These are phyloP conservation scores for Sarcophilus harrisii DNA, from an alignment of 2,797 vertebrate genomes.

Conservation along the genomic window DNA sequence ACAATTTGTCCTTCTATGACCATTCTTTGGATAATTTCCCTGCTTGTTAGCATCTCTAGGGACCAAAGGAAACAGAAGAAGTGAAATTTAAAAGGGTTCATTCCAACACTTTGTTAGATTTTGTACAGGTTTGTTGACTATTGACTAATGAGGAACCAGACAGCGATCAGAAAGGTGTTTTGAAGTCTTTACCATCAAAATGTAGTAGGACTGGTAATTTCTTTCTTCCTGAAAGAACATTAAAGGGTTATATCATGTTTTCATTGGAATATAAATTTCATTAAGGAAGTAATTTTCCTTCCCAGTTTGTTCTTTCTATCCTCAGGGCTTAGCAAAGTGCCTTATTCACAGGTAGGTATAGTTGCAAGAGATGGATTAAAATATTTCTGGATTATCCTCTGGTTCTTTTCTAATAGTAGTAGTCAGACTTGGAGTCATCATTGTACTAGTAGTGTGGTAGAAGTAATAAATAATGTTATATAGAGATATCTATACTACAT, in stretches of 20 bases:
- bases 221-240: slow-evolving; percentile 10
- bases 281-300: neutral
- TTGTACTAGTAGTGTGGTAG: too few species aligned
- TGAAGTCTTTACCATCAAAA: slow-evolving; percentile 25
- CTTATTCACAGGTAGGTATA: neutral
- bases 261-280: neutral
- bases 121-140: slow-evolving; percentile 7
- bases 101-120: neutral
- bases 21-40: neutral
- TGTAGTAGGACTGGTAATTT: slow-evolving; percentile 1
- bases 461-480: too few species aligned
- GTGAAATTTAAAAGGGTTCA: neutral
- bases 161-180: neutral
- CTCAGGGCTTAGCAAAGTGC: neutral
- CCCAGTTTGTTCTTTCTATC: neutral
- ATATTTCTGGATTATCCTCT: slow-evolving; percentile 28
- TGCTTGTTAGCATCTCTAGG: neutral
- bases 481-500: too few species aligned
- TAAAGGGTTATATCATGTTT: slow-evolving; percentile 8
- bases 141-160: neutral
- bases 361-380: slow-evolving; percentile 18
- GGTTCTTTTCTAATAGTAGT: neutral
- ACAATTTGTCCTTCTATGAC: neutral
- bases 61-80: neutral
- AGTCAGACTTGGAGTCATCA: too few species aligned